A percentile compares a stretch with the other conserved stretches of the same genome.
Evolutionary conservation across 2,888 invertebrate genomes (phyloP).

Genomic region (Callimorpha dominula): DNA sequence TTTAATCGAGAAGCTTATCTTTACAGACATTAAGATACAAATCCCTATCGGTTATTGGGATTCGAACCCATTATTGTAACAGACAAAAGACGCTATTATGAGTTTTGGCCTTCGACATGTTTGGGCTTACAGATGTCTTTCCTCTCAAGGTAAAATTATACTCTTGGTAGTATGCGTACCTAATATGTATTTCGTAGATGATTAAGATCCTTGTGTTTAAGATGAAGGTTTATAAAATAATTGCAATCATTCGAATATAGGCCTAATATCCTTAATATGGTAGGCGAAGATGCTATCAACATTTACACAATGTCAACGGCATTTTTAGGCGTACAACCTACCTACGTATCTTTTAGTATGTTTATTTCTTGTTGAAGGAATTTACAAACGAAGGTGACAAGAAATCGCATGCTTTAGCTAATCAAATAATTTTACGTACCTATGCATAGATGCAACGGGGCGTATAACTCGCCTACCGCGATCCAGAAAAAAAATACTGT

Average conservation of each 20-base stretch:
- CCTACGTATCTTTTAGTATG: background rate
- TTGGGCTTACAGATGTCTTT: background rate
- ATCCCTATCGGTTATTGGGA: slow-evolving; percentile 46
- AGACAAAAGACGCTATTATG: slow-evolving; percentile 40
- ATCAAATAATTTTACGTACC: too few species aligned
- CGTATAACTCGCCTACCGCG: too few species aligned
- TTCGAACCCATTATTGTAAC: slow-evolving; percentile 41
- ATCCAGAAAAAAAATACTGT: too few species aligned
- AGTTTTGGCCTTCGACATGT: slow-evolving; percentile 6
- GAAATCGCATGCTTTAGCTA: too few species aligned
- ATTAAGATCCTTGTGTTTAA: background rate
- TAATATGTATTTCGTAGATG: slow-evolving; percentile 6
- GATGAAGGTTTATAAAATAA: background rate
- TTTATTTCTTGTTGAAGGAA: too few species aligned
- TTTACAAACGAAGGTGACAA: too few species aligned
- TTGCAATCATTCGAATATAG: background rate
- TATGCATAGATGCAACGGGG: too few species aligned
- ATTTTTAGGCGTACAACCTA: background rate
- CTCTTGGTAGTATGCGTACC: background rate
- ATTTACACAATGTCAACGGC: background rate
- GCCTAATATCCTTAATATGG: slow-evolving; percentile 4
- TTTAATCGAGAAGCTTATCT: slow-evolving; percentile 21
- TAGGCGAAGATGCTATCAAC: background rate
- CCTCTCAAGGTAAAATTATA: background rate
- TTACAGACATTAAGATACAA: slow-evolving; percentile 41